phyloP scores from a whole-genome alignment of 2,113 vertebrate genomes.

The Ptilorrhoa leucosticta region DNA sequence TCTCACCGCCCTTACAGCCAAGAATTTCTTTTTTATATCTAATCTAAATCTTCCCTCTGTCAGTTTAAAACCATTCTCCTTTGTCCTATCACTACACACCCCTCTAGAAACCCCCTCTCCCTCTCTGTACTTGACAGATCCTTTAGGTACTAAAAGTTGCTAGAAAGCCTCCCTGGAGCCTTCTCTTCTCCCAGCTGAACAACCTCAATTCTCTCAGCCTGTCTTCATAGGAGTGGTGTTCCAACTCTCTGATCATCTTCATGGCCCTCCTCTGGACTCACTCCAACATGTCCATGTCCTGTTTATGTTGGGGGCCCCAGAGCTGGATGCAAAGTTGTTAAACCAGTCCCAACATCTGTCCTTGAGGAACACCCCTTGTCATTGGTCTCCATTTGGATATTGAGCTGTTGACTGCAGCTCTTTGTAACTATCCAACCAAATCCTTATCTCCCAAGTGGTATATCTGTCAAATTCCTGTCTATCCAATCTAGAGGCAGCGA shows the following conservation, averaged over 20 bases:
- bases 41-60: background rate
- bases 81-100: background rate
- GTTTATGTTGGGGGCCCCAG: background rate
- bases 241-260: background rate
- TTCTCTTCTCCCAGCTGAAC: background rate
- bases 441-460: background rate
- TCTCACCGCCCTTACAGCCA: background rate
- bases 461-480: background rate
- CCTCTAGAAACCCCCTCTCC: background rate
- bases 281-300: background rate
- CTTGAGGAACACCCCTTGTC: background rate
- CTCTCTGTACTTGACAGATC: background rate
- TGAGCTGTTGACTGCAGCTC: accelerated
- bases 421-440: background rate
- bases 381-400: background rate
- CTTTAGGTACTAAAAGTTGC: background rate
- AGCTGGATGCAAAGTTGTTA: background rate
- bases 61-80: background rate
- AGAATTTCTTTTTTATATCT: background rate
- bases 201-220: background rate
- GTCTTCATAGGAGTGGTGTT: background rate
- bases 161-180: background rate
- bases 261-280: background rate
- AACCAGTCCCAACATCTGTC: background rate
- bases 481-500: background rate